Conservation (phyloP, 2,797 vertebrate species). For the Phataginus tricuspis region DNA sequence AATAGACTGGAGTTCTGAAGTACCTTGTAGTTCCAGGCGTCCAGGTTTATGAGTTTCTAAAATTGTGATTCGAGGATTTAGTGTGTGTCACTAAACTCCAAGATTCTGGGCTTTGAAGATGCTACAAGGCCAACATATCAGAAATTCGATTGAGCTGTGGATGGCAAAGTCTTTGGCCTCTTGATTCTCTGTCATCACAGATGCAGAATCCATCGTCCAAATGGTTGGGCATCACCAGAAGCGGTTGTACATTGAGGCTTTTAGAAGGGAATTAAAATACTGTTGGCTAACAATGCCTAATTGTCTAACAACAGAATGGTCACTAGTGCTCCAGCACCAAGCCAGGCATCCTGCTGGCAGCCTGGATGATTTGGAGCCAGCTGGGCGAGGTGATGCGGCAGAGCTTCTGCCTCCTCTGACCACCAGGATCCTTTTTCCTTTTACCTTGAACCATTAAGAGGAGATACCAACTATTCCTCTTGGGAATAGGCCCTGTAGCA, state of each 20-base stretch:
- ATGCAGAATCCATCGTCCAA: constrained; percentile 31
- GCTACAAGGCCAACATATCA: not conserved
- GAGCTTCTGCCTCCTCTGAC: no score
- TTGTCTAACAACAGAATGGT: constrained; percentile 36
- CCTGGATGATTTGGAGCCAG: not conserved
- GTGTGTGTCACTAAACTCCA: not conserved
- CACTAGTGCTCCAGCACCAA: not conserved
- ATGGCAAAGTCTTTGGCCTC: not conserved
- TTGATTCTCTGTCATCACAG: constrained; percentile 59
- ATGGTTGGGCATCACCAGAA: constrained; percentile 46
- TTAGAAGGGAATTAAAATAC: constrained; percentile 65
- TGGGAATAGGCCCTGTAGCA: not conserved
- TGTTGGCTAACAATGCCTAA: constrained; percentile 64
- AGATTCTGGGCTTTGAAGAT: not conserved
- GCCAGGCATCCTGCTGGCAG: not conserved
- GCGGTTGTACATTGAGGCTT: constrained; percentile 69
- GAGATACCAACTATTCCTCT: not conserved
- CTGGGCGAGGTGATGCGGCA: not conserved
- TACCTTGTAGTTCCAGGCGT: not conserved
- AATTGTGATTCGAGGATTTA: not conserved
- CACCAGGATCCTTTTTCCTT: not conserved
- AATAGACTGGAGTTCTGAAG: not conserved
- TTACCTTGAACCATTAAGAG: not conserved
- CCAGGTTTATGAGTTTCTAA: not conserved
- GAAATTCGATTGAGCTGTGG: no score